Conservation (phyloP, 2,888 invertebrate genomes). For the Linnaemya vulpina region DNA sequence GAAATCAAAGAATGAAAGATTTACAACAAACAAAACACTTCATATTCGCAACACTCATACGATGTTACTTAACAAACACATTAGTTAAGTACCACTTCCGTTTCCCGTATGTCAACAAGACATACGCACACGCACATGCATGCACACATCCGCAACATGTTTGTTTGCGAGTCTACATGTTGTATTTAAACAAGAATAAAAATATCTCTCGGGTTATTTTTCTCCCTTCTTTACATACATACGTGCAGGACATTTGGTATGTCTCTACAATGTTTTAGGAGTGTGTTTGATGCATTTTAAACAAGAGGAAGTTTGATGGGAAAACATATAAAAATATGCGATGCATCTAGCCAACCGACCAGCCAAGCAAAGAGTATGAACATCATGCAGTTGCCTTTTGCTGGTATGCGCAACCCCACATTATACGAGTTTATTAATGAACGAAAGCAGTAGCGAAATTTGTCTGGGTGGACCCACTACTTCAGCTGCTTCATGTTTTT, state of each 20-base stretch:
- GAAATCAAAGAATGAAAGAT: slow-evolving; percentile 44
- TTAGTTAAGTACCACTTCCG: slow-evolving; percentile 72
- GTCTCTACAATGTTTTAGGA: slow-evolving; percentile 18
- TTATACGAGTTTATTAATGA: not conserved
- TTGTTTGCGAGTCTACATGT: slow-evolving; percentile 33
- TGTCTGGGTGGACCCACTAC: too few relatives aligned
- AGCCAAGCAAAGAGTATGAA: slow-evolving; percentile 39
- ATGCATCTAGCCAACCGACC: not conserved
- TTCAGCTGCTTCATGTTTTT: too few relatives aligned
- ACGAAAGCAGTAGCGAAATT: not conserved
- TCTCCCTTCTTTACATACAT: slow-evolving; percentile 50
- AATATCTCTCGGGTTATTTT: slow-evolving; percentile 30
- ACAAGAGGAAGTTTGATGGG: not conserved
- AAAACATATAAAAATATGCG: not conserved
- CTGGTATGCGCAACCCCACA: slow-evolving; percentile 12
- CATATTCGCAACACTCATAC: slow-evolving; percentile 73
- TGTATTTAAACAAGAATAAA: slow-evolving; percentile 49
- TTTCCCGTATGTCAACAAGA: slow-evolving; percentile 55
- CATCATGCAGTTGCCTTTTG: slow-evolving; percentile 51
- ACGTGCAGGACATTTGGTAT: slow-evolving; percentile 61
- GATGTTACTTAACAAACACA: slow-evolving; percentile 70
- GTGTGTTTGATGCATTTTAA: not conserved
- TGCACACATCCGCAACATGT: slow-evolving; percentile 15
- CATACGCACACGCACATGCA: slow-evolving; percentile 12
- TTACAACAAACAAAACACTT: slow-evolving; percentile 72